Percentiles rank a stretch among this genome's conserved stretches.
These are phyloP conservation scores for Amiota communis DNA, from an alignment of 2,888 invertebrate genomes.

Conservation along the genomic window DNA sequence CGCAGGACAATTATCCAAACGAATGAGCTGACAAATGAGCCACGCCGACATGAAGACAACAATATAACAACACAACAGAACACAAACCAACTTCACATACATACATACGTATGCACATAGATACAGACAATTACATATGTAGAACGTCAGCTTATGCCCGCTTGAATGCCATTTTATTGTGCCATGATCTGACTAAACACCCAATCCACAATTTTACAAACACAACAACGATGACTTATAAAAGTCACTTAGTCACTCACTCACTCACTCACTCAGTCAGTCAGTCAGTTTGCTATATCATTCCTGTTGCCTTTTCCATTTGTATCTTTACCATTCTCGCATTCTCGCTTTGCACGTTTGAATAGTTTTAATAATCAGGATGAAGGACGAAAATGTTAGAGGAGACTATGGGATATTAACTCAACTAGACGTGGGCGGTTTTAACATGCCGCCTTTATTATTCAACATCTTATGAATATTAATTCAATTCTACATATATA, in stretches of 20 bases:
- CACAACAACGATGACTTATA: not conserved
- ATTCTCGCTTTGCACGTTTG: conserved; percentile 19
- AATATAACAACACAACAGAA: conserved; percentile 4
- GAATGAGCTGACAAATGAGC: conserved; percentile 73
- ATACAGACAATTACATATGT: not conserved
- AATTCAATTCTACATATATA: conserved; percentile 1
- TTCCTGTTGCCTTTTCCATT: conserved; percentile 2
- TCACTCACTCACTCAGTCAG: not conserved
- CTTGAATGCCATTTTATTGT: conserved; percentile 1
- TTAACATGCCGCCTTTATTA: conserved; percentile 13
- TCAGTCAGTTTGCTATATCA: not conserved
- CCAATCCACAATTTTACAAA: not conserved
- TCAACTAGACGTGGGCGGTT: not conserved
- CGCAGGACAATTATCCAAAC: conserved; percentile 73
- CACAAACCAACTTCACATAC: not conserved
- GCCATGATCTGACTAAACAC: not conserved
- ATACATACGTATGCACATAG: not conserved
- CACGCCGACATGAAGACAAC: conserved; percentile 41
- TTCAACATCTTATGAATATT: conserved; percentile 22
- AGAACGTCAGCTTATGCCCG: not conserved
- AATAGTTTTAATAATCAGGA: conserved; percentile 24
- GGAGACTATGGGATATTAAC: not conserved
- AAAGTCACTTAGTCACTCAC: not conserved
- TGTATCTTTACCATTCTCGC: not conserved
- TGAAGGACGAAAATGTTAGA: not conserved